These are phyloP conservation scores for Ctenopoma kingsleyae DNA, from an alignment of 2,797 vertebrate genomes.

Conservation along the genomic window DNA sequence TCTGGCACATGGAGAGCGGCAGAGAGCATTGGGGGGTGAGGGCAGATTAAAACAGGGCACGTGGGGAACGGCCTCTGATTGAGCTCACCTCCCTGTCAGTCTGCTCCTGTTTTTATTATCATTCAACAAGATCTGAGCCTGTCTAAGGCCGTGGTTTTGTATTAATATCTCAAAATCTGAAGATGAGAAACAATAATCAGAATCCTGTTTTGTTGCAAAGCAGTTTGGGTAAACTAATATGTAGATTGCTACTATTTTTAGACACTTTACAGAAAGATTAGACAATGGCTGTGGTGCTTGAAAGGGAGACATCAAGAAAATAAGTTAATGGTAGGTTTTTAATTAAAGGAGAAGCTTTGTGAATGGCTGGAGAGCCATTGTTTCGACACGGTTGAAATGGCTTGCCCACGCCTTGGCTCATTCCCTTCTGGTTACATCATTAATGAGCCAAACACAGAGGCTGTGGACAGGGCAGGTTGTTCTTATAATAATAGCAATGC, in stretches of 20 bases:
- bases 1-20: slow-evolving; percentile 59
- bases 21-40: slow-evolving; percentile 34
- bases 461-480: slow-evolving; percentile 45
- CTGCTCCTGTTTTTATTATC: slow-evolving; percentile 52
- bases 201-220: slow-evolving; percentile 32
- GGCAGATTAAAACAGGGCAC: slow-evolving; percentile 69
- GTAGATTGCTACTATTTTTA: slow-evolving; percentile 58
- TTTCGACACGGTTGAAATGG: slow-evolving; percentile 58
- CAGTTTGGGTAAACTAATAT: slow-evolving; percentile 36
- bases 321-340: slow-evolving; percentile 39
- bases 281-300: slow-evolving; percentile 15
- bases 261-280: slow-evolving; percentile 42
- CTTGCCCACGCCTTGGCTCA: slow-evolving; percentile 53
- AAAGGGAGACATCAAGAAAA: slow-evolving; percentile 42
- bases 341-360: slow-evolving; percentile 41
- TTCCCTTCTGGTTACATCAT: slow-evolving; percentile 64
- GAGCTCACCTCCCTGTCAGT: slow-evolving; percentile 66
- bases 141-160: slow-evolving; percentile 34
- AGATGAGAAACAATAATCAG: slow-evolving; percentile 43
- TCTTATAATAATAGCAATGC: slow-evolving; percentile 36
- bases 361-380: slow-evolving; percentile 42
- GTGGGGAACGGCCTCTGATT: slow-evolving; percentile 55
- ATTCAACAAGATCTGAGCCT: slow-evolving; percentile 38
- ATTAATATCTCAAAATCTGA: slow-evolving; percentile 42
- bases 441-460: slow-evolving; percentile 56